Percentiles rank a stretch among this genome's conserved stretches.
phyloP scores from a whole-genome alignment of 1,140 invertebrate species.

The Bombus ignitus region DNA sequence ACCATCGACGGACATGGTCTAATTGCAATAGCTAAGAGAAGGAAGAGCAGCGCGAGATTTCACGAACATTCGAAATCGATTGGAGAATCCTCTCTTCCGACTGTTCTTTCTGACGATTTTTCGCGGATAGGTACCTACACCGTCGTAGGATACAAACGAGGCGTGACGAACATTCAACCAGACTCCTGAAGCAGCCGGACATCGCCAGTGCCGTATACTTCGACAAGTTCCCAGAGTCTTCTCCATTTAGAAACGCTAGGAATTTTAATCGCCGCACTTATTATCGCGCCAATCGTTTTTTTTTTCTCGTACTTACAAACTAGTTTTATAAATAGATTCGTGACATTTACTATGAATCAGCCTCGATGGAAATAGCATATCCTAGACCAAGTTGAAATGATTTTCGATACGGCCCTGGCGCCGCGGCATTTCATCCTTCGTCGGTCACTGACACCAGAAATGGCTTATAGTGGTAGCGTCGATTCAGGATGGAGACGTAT shows the following conservation, averaged over 20 bases:
- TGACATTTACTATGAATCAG: neutral
- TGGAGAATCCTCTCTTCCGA: neutral
- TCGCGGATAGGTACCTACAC: neutral
- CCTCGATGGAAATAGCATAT: neutral
- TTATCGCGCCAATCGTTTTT: neutral
- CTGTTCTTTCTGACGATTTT: neutral
- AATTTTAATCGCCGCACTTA: neutral
- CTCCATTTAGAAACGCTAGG: neutral
- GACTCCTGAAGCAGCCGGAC: conserved; percentile 22
- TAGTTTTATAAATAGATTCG: neutral
- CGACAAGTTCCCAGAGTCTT: no score
- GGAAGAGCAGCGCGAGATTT: no score
- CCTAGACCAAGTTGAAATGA: conserved; percentile 13
- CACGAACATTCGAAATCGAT: neutral
- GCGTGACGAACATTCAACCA: conserved; percentile 77
- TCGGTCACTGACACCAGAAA: conserved; percentile 68
- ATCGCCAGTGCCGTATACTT: conserved; percentile 6
- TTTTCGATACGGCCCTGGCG: conserved; percentile 35
- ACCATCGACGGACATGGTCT: neutral
- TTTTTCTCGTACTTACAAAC: neutral
- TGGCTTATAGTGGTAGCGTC: conserved; percentile 38
- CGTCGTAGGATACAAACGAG: conserved; percentile 67
- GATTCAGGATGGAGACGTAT: conserved; percentile 42
- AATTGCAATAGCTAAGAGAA: neutral
- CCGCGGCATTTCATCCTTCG: conserved; percentile 66